phyloP scores from a whole-genome alignment of 2,113 vertebrate species.

The Megalops atlanticus region DNA sequence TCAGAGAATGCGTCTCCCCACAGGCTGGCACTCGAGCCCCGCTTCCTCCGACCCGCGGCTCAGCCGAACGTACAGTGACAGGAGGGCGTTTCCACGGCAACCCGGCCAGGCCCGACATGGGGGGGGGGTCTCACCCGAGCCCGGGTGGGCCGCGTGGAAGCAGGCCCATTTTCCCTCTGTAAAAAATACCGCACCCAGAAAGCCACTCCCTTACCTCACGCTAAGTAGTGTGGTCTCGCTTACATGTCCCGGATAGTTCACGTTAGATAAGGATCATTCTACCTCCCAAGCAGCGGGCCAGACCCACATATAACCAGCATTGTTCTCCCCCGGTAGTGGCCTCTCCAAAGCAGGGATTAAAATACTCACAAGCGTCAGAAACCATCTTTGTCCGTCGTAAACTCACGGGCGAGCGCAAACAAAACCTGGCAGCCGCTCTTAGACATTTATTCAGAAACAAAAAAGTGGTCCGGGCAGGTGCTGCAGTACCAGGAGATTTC shows the following conservation, averaged over 20 bases:
- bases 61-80: no score
- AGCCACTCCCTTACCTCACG: neutral
- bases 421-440: neutral
- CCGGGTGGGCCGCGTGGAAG: no score
- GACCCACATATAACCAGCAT: neutral
- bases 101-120: no score
- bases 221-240: neutral
- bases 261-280: neutral
- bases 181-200: neutral
- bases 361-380: neutral
- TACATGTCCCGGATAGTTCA: no score
- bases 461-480: no score
- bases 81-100: no score
- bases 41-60: no score
- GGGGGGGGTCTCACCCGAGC: no score
- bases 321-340: neutral
- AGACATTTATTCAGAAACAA: neutral
- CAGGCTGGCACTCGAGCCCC: slow-evolving; percentile 23
- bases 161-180: no score
- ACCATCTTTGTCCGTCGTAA: neutral
- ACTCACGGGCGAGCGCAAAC: neutral
- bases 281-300: neutral
- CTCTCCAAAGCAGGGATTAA: neutral
- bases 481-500: neutral
- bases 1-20: no score